Evolutionary conservation across 1,140 invertebrate species (phyloP).

Genomic region (Gryon sp.): DNA sequence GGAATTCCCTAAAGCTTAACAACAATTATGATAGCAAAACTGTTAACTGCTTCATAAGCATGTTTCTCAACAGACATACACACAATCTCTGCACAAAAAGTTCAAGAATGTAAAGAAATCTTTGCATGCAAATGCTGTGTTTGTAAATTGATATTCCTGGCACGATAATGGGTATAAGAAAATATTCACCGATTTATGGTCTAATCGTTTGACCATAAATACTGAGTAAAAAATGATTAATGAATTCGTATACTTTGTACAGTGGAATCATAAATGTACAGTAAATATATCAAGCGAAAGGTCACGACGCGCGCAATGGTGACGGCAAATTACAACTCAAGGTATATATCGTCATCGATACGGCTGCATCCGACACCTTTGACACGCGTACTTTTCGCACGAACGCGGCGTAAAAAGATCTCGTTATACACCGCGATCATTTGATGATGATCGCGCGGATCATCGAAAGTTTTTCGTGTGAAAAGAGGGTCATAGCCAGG

Average conservation of each 20-base stretch:
- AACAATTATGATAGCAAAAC: constrained; percentile 40
- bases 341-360: constrained; percentile 32
- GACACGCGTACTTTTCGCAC: constrained; percentile 46
- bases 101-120: constrained; percentile 38
- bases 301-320: constrained; percentile 31
- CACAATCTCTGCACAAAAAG: constrained; percentile 36
- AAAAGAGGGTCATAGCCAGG: constrained; percentile 58
- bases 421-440: constrained; percentile 17
- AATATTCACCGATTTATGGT: constrained; percentile 56
- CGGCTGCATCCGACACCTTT: constrained; percentile 51
- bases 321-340: constrained; percentile 44
- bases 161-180: constrained; percentile 55
- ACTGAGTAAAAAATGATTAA: constrained; percentile 56
- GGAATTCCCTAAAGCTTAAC: constrained; percentile 46
- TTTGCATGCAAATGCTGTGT: constrained; percentile 36
- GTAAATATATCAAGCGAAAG: constrained; percentile 59
- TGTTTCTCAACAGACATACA: constrained; percentile 20
- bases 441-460: constrained; percentile 47
- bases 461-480: constrained; percentile 36
- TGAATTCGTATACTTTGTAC: constrained; percentile 49
- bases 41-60: constrained; percentile 17
- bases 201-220: constrained; percentile 50
- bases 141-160: constrained; percentile 48
- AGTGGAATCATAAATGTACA: constrained; percentile 29
- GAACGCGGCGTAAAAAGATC: constrained; percentile 26